phyloP scores from a whole-genome alignment of 1,140 invertebrate species.

The Drosophila lowei region DNA sequence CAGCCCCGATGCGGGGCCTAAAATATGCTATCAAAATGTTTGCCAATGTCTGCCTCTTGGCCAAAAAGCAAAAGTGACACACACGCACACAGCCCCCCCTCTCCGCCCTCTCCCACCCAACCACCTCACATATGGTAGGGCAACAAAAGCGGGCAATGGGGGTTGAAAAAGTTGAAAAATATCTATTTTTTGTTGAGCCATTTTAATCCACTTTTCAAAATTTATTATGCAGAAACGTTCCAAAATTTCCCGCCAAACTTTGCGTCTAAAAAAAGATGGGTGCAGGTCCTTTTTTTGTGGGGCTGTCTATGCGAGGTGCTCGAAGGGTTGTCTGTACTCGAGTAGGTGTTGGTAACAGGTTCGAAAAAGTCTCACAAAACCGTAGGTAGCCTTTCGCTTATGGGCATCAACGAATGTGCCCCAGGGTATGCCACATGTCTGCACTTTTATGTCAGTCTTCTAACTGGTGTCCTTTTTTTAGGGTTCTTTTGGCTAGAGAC shows the following conservation, averaged over 20 bases:
- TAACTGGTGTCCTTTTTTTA: neutral
- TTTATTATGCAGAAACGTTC: constrained; percentile 75
- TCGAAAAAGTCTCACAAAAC: too few relatives aligned
- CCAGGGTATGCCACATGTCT: too few relatives aligned
- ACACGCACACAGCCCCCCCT: constrained; percentile 8
- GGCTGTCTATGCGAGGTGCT: neutral
- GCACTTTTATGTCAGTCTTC: too few relatives aligned
- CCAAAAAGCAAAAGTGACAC: constrained; percentile 48
- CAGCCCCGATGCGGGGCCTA: constrained; percentile 27
- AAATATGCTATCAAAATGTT: constrained; percentile 59
- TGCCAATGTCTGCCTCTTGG: constrained; percentile 5
- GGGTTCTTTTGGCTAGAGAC: constrained; percentile 14
- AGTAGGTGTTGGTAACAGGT: too few relatives aligned
- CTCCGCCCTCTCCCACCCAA: neutral
- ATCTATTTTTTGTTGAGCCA: constrained; percentile 39
- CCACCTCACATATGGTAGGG: too few relatives aligned
- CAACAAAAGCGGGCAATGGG: constrained; percentile 1
- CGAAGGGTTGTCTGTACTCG: too few relatives aligned
- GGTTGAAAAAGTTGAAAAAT: constrained; percentile 3
- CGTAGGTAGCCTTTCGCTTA: too few relatives aligned
- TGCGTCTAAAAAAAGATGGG: neutral
- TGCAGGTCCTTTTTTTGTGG: constrained; percentile 1
- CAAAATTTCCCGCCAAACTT: constrained; percentile 56
- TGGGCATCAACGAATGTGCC: too few relatives aligned
- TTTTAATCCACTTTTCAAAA: constrained; percentile 75